A percentile compares a stretch with the other conserved stretches of the same genome.
phyloP scores from a whole-genome alignment of 30 jellyfish, hydroid and myxozoan species.

The Aurelia aurita region DNA sequence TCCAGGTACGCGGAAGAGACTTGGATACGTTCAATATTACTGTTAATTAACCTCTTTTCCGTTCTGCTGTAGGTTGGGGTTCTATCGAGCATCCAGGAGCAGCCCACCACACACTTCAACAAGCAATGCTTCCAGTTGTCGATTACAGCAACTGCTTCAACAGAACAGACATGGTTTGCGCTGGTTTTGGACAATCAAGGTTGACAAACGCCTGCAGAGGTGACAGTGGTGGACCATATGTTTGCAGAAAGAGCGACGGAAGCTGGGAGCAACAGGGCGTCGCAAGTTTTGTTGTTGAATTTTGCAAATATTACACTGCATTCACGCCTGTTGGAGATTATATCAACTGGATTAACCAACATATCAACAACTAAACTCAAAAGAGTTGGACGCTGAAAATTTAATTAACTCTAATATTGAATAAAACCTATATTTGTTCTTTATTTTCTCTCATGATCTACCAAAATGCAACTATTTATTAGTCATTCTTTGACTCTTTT shows the following conservation, averaged over 20 bases:
- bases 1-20: too few relatives aligned
- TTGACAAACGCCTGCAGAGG: slow-evolving; percentile 85
- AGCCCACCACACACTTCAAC: slow-evolving; percentile 76
- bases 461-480: too few relatives aligned
- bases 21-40: too few relatives aligned
- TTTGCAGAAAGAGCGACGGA: slow-evolving; percentile 77
- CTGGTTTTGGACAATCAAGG: slow-evolving; percentile 80
- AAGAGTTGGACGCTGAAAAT: too few relatives aligned
- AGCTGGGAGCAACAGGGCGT: slow-evolving; percentile 91
- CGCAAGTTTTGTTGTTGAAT: slow-evolving; percentile 84
- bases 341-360: slow-evolving; percentile 76
- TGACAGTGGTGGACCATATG: slow-evolving; percentile 92
- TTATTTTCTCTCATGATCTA: too few relatives aligned
- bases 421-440: too few relatives aligned
- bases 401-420: too few relatives aligned
- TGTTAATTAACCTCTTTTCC: too few relatives aligned
- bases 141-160: slow-evolving; percentile 45
- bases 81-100: slow-evolving; percentile 84
- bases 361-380: slow-evolving; percentile 7
- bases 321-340: slow-evolving; percentile 76
- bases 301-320: slow-evolving; percentile 87
- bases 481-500: too few relatives aligned
- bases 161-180: slow-evolving; percentile 51
- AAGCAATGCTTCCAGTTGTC: slow-evolving; percentile 89
- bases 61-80: slow-evolving; percentile 82